Percentiles rank a stretch among this genome's conserved stretches.
Evolutionary conservation across 2,888 invertebrate species (phyloP).

Genomic region (Cartodere bifasciata): DNA sequence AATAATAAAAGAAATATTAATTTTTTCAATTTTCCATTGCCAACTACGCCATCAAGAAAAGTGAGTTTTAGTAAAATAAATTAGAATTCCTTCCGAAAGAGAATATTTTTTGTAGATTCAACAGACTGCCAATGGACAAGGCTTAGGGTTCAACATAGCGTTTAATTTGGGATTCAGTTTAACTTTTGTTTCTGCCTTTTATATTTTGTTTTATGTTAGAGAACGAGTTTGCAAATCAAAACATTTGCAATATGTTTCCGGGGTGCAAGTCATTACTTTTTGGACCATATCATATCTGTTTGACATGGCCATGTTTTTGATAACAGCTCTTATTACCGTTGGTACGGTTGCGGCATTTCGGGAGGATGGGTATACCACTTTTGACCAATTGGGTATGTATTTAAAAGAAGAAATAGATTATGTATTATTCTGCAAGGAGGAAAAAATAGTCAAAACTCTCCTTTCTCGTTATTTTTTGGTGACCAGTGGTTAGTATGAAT

Average conservation of each 20-base stretch:
- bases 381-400: constrained; percentile 40
- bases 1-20: constrained; percentile 10
- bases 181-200: constrained; percentile 50
- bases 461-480: too few species aligned
- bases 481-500: too few species aligned
- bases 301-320: constrained; percentile 48
- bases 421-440: too few species aligned
- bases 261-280: constrained; percentile 47
- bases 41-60: constrained; percentile 41
- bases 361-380: constrained; percentile 43
- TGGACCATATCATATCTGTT: constrained; percentile 58
- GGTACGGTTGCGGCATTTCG: constrained; percentile 47
- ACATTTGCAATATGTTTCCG: constrained; percentile 55
- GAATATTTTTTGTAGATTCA: constrained; percentile 14
- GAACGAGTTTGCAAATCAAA: constrained; percentile 54
- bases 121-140: constrained; percentile 18
- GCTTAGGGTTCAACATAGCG: constrained; percentile 41
- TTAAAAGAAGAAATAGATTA: too few species aligned
- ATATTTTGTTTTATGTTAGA: constrained; percentile 44
- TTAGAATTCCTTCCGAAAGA: background rate
- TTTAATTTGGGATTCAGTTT: constrained; percentile 57
- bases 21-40: constrained; percentile 54
- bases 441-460: too few species aligned
- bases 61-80: too few species aligned
- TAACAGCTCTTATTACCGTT: constrained; percentile 42